These are phyloP conservation scores for Dromococcyx pavoninus DNA, from an alignment of 2,797 vertebrate genomes.

Conservation along the genomic window DNA sequence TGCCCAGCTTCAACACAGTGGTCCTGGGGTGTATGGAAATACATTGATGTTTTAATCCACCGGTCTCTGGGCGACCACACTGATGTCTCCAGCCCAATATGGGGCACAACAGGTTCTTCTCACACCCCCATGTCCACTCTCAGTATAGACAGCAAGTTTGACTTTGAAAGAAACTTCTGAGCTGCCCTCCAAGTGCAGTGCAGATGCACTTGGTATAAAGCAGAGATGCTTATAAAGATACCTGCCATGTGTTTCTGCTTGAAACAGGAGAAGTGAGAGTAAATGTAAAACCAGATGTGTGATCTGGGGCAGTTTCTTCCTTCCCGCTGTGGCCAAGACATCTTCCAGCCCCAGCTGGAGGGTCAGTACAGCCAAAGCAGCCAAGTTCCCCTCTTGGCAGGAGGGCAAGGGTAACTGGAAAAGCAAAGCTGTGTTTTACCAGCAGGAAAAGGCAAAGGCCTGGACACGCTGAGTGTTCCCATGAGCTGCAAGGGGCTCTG, in stretches of 20 bases:
- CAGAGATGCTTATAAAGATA: conserved; percentile 8
- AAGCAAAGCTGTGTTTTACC: not conserved
- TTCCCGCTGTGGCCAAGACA: not conserved
- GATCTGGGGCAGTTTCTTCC: not conserved
- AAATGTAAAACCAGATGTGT: conserved; percentile 35
- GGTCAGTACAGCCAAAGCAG: conserved; percentile 33
- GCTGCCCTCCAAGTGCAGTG: not conserved
- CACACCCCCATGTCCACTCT: not conserved
- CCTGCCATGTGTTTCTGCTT: conserved; percentile 40
- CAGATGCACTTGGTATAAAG: not conserved
- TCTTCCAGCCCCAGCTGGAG: not conserved
- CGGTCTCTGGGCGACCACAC: not conserved
- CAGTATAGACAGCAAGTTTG: not conserved
- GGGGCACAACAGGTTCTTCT: not conserved
- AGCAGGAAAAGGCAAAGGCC: not conserved
- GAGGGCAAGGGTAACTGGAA: not conserved
- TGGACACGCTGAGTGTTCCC: not conserved
- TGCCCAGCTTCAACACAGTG: not conserved
- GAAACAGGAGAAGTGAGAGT: not conserved
- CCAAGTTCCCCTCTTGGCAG: not conserved
- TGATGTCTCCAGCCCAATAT: not conserved
- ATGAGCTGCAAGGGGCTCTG: not conserved
- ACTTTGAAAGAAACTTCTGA: not conserved
- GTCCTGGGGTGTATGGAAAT: not conserved
- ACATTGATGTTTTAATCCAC: not conserved